phyloP scores from a whole-genome alignment of 1,140 invertebrate species.

The Dolichoris vasculosae region DNA sequence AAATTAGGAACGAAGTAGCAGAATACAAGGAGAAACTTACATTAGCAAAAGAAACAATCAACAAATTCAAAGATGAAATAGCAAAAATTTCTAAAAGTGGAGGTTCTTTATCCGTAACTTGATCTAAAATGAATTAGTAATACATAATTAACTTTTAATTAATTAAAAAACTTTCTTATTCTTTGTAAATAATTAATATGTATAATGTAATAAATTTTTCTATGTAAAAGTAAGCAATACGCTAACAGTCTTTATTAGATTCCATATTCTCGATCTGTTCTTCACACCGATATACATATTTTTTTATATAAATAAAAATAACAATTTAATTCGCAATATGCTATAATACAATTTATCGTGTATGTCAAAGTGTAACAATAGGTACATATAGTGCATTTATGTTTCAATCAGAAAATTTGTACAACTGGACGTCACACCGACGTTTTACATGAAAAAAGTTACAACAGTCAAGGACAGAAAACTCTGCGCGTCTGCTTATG shows the following conservation, averaged over 20 bases:
- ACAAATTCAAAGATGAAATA: constrained; percentile 91
- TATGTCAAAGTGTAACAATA: constrained; percentile 68
- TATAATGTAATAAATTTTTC: constrained; percentile 51
- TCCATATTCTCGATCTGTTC: constrained; percentile 61
- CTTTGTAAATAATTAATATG: constrained; percentile 47
- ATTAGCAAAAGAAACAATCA: constrained; percentile 91
- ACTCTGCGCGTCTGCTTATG: constrained; percentile 45
- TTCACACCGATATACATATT: constrained; percentile 64
- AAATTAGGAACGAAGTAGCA: constrained; percentile 88
- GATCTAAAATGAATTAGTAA: constrained; percentile 16
- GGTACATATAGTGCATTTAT: constrained; percentile 61
- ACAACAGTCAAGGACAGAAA: constrained; percentile 48
- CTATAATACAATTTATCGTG: constrained; percentile 64
- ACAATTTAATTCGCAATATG: constrained; percentile 65
- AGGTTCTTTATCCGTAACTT: constrained; percentile 36
- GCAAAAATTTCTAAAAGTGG: constrained; percentile 77
- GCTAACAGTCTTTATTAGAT: constrained; percentile 72
- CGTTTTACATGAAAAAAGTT: constrained; percentile 51
- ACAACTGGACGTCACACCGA: constrained; percentile 60
- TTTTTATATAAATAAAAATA: constrained; percentile 70
- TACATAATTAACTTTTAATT: constrained; percentile 14
- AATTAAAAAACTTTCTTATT: background rate
- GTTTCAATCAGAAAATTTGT: constrained; percentile 64
- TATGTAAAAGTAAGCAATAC: constrained; percentile 55
- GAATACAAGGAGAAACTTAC: constrained; percentile 92